Evolutionary conservation across 2,113 vertebrate genomes (phyloP).

Genomic region (Hydrochoerus hydrochaeris): DNA sequence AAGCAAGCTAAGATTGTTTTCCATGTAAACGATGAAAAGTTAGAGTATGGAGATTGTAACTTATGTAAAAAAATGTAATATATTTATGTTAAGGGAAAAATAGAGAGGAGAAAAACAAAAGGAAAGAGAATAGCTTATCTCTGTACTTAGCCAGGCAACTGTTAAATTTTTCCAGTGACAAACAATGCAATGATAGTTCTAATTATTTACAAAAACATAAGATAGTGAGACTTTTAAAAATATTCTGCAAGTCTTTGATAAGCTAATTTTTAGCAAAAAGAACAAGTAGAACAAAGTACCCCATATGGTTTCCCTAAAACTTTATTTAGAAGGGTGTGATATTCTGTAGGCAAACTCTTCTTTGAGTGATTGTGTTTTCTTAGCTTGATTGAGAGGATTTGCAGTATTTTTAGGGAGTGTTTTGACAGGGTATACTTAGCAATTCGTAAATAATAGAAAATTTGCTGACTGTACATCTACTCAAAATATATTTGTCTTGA

Average conservation of each 20-base stretch:
- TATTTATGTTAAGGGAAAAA: background rate
- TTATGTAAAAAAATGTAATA: background rate
- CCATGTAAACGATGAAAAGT: background rate
- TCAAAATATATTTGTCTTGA: slow-evolving; percentile 69
- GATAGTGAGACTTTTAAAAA: slow-evolving; percentile 9
- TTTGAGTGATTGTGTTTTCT: slow-evolving; percentile 69
- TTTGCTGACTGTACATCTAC: slow-evolving; percentile 68
- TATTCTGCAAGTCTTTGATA: background rate
- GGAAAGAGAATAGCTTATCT: background rate
- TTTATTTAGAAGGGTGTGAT: slow-evolving; percentile 71
- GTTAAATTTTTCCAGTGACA: background rate
- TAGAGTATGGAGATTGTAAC: background rate
- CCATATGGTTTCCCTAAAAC: slow-evolving; percentile 42
- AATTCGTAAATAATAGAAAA: slow-evolving; percentile 81
- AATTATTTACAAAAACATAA: slow-evolving; percentile 42
- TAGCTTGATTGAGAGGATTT: slow-evolving; percentile 71
- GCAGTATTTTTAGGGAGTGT: slow-evolving; percentile 76
- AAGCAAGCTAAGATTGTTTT: slow-evolving; percentile 9
- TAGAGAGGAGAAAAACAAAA: background rate
- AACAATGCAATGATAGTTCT: background rate
- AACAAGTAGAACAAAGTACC: slow-evolving; percentile 27
- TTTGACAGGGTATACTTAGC: slow-evolving; percentile 77
- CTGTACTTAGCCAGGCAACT: background rate
- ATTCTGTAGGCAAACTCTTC: slow-evolving; percentile 71
- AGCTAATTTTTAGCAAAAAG: slow-evolving; percentile 60